Conservation (phyloP, 2,888 invertebrate genomes). For the Amphipoea lucens region DNA sequence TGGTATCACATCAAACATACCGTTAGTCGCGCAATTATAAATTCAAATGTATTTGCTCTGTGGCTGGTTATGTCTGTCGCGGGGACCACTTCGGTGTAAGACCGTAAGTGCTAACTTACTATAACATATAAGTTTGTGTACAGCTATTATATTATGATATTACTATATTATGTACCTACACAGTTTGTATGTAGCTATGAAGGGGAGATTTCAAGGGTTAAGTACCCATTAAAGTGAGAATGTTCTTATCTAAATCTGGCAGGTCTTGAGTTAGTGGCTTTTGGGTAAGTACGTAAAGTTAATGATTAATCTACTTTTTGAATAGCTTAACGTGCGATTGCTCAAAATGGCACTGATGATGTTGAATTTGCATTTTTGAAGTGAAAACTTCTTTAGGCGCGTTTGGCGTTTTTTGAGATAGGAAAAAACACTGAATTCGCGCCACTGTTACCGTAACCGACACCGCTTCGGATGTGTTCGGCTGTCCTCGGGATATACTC, state of each 20-base stretch:
- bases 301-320: not conserved
- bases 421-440: too few relatives aligned
- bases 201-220: conserved; percentile 9
- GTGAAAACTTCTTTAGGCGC: too few relatives aligned
- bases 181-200: not conserved
- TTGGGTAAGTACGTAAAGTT: not conserved
- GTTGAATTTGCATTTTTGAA: not conserved
- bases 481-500: too few relatives aligned
- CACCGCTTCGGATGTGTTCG: too few relatives aligned
- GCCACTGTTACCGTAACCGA: too few relatives aligned
- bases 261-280: not conserved
- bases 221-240: not conserved
- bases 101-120: conserved; percentile 14
- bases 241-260: conserved; percentile 29
- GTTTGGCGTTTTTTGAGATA: too few relatives aligned
- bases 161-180: not conserved
- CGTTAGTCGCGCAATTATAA: conserved; percentile 47
- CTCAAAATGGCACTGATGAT: not conserved
- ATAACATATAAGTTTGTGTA: not conserved
- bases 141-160: too few relatives aligned
- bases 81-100: conserved; percentile 26
- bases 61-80: conserved; percentile 39
- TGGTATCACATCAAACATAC: conserved; percentile 9
- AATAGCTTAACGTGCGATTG: not conserved
- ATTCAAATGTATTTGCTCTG: conserved; percentile 59